A percentile compares a stretch with the other conserved stretches of the same genome.
Evolutionary conservation across 1,140 invertebrate genomes (phyloP).

Genomic region (Zaprionus ghesquierei): DNA sequence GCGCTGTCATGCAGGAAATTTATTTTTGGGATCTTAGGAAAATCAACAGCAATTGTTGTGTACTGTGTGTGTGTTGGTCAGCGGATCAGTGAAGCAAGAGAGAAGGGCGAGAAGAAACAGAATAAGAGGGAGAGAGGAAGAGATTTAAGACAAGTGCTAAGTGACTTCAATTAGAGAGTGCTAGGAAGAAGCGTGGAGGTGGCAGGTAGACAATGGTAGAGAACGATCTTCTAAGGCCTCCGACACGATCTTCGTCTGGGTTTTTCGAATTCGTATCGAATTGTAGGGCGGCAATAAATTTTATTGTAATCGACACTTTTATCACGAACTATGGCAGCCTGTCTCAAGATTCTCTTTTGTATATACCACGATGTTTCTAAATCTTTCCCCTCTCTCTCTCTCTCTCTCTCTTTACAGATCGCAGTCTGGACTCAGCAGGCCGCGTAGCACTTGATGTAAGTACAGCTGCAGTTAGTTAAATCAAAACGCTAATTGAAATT

Average conservation of each 20-base stretch:
- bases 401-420: slow-evolving; percentile 21
- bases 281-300: slow-evolving; percentile 71
- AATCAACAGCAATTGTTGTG: slow-evolving; percentile 72
- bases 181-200: background rate
- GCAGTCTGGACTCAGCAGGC: background rate
- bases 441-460: slow-evolving; percentile 27
- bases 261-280: slow-evolving; percentile 33
- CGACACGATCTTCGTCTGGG: background rate
- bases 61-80: slow-evolving; percentile 16
- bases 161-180: slow-evolving; percentile 72
- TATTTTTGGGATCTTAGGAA: slow-evolving; percentile 57
- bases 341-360: background rate
- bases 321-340: slow-evolving; percentile 28
- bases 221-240: background rate
- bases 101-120: background rate
- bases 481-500: slow-evolving; percentile 69
- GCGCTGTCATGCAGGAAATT: slow-evolving; percentile 64
- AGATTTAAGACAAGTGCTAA: slow-evolving; percentile 61
- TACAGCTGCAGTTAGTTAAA: slow-evolving; percentile 40
- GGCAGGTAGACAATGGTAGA: slow-evolving; percentile 49
- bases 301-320: slow-evolving; percentile 70
- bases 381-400: background rate
- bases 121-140: no score
- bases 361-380: background rate
- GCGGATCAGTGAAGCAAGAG: background rate